Base-by-base conservation (phyloP, 2,797 vertebrate species). In the Acrossocheilus wenchowensis region DNA sequence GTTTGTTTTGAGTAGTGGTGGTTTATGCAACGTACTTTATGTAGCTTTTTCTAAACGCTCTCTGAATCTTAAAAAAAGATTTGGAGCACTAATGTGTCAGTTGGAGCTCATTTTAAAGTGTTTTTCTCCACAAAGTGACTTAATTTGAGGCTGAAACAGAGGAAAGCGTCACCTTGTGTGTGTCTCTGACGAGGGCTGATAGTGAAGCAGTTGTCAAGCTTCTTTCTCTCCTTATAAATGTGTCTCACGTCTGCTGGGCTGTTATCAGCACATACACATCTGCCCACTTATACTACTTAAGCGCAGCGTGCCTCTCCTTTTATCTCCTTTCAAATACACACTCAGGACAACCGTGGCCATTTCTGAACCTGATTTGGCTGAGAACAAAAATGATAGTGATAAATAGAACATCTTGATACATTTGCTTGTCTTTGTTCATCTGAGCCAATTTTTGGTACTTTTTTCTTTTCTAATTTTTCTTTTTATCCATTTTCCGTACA, bases 201-300 rank as follows among this genome's bases (percentile, higher is more conserved):
- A 54, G 74, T 15, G 19, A 74, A 74, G 39, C 23, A 54, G 60
- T 52, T 54, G 73, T 68, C 45, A 10, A 71, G 50, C 50, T 36
- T 85, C 15, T 45, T 71, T 45, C 39, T 72, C 39, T 48, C 17
- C 3, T 48, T 81, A 75, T 66, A 86, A 74, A 86, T 66, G 78
- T 26, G 68, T 23, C 68, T 48, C 52, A 72, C 41, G 21, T 80
- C 84, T 62, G 6, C n/a, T 9, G 36, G 21, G 36, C 26, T 71
- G 72, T 74, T 74, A 83, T 83, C 52, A 12, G 39, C 23, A 9
- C 30, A 50, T 62, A 62, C 73, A 73, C 84, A 64, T 80, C 41
- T 80, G 68, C n/a, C 52, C 52, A 80, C 52, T 72, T 71, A 81
- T 21, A 34, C 60, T 11, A 60, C 64, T 30, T 14, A 15, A 23